These are phyloP conservation scores for Panthera leo DNA, from an alignment of 2,113 vertebrate species.

Conservation along the genomic window DNA sequence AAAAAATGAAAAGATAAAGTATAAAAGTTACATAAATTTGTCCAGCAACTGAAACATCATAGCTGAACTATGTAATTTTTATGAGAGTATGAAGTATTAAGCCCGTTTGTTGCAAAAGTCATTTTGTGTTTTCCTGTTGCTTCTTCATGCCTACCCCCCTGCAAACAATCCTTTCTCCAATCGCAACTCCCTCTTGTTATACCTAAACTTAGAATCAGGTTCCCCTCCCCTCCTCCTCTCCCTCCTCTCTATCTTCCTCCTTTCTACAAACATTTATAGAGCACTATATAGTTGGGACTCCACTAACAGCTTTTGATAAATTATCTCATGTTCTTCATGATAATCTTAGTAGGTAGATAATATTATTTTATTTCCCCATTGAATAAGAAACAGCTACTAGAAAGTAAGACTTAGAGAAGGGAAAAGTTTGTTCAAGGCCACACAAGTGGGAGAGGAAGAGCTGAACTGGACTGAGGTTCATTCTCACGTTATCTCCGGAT, in stretches of 20 bases:
- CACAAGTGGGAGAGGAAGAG: background rate
- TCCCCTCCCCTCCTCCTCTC: background rate
- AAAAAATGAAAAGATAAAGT: background rate
- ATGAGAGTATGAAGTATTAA: constrained; percentile 33
- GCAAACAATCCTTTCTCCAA: background rate
- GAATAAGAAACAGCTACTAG: background rate
- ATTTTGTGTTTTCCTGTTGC: background rate
- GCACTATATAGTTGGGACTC: background rate
- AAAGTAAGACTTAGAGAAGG: background rate
- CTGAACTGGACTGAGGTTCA: background rate
- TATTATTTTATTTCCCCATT: background rate
- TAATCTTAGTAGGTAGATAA: background rate
- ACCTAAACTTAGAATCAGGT: background rate
- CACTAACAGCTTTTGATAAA: background rate
- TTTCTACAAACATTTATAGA: background rate
- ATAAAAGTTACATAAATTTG: background rate
- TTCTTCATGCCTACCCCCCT: background rate
- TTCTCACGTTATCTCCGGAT: background rate
- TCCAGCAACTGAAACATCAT: background rate
- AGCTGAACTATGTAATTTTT: constrained; percentile 21
- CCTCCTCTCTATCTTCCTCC: background rate
- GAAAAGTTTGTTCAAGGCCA: background rate
- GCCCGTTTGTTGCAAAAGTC: background rate
- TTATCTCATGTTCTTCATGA: background rate
- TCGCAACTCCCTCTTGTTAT: background rate